Evolutionary conservation across 2,113 vertebrate genomes (phyloP).

Genomic region (Acrocephalus kingi): DNA sequence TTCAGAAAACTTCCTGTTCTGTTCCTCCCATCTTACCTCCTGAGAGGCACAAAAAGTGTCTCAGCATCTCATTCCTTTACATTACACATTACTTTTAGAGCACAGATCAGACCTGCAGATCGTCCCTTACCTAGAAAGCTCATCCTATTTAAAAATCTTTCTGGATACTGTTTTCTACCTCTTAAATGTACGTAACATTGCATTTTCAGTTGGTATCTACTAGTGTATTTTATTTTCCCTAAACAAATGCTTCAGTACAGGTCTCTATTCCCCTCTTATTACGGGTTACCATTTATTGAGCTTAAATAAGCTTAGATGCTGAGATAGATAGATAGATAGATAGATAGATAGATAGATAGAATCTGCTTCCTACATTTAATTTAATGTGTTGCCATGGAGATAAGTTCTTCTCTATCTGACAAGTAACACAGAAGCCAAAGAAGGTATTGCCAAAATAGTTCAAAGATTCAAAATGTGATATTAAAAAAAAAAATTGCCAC

Average conservation of each 20-base stretch:
- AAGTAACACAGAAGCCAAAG: slow-evolving; percentile 53
- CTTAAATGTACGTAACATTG: not conserved
- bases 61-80: not conserved
- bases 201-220: not conserved
- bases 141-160: not conserved
- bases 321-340: not conserved
- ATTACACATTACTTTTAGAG: not conserved
- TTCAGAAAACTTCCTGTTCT: not conserved
- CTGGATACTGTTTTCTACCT: not conserved
- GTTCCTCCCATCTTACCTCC: not conserved
- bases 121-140: not conserved
- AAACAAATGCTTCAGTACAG: not conserved
- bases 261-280: not conserved
- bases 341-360: not conserved
- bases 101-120: not conserved
- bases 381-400: slow-evolving; percentile 59
- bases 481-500: slow-evolving; percentile 9
- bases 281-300: slow-evolving; percentile 7
- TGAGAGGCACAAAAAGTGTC: not conserved
- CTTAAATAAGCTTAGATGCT: slow-evolving; percentile 29
- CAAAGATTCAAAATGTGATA: slow-evolving; percentile 35
- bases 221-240: not conserved
- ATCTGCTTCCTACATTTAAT: slow-evolving; percentile 22
- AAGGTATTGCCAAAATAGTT: slow-evolving; percentile 52
- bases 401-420: slow-evolving; percentile 35